Evolutionary conservation across 2,888 invertebrate genomes (phyloP), one percentile per base, ranked within the genome.

Genomic region (Habroteleia sp.): DNA sequence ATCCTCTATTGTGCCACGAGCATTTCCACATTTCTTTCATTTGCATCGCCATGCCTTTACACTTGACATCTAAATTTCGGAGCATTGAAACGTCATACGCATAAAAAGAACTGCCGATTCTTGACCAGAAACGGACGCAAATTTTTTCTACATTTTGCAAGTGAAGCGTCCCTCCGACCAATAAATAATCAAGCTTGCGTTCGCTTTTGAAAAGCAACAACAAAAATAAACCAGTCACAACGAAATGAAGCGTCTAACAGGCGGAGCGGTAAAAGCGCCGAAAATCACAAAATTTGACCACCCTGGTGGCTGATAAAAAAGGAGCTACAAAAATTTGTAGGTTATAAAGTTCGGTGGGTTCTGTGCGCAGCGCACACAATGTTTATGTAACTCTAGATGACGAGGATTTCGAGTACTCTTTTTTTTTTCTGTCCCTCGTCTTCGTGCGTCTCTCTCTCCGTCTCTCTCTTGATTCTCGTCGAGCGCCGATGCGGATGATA

Each of bases 401-500:
- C 33, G 48, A 31, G 39, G 39, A 39, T 39, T 39, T 39, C 20
- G 39, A 39, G 39, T 20, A 20, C 20, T 17, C 20, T 10, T 39
- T 39, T 20, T 37, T 37, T 17, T 17, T 16, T 2, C 20, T 20
- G 20, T 23, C 39, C 11, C 39, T 41, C 11, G 7, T n/a, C 17
- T 20, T 20, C 20, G 2, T 2, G 3, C 20, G 5, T 20, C 20
- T 20, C 20, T 20, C 5, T 20, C 20, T 20, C 20, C 11, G 33
- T 35, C 35, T 35, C 35, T 42, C 13, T 25, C 39, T 8, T 20
- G 39, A 20, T 37, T 37, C 37, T 16, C 16, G 39, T 39, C 10
- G 29, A 39, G 42, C 46, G 48, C 42, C 42, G 63, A 54, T 54
- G 62, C 62, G 58, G 50, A 58, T 58, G 50, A 69, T 56, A 60